A percentile compares a stretch with the other conserved stretches of the same genome.
phyloP scores from a whole-genome alignment of 1,140 invertebrate genomes.

The Conopomorpha cramerella region DNA sequence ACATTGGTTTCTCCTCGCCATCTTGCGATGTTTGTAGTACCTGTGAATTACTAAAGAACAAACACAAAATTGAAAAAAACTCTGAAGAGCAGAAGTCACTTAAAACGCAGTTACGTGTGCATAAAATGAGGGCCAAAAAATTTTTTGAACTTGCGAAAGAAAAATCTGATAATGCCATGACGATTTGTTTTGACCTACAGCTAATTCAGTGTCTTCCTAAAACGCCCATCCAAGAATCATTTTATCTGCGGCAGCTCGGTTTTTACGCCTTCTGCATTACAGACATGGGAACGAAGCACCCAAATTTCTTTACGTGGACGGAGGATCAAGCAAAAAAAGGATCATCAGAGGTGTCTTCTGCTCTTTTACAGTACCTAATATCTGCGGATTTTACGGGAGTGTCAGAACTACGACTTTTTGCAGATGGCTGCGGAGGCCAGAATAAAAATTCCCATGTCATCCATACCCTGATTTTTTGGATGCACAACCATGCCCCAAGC shows the following conservation, averaged over 20 bases:
- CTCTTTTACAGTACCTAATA: no score
- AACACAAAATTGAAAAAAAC: not conserved
- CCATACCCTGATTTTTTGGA: slow-evolving; percentile 10
- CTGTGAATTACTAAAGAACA: not conserved
- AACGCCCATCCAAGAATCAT: slow-evolving; percentile 12
- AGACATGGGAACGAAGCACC: slow-evolving; percentile 9
- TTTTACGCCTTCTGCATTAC: slow-evolving; percentile 15
- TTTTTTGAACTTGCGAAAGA: no score
- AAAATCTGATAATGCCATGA: not conserved
- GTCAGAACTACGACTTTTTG: slow-evolving; percentile 13
- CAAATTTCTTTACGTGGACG: slow-evolving; percentile 15
- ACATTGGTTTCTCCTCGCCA: not conserved
- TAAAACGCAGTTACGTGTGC: no score
- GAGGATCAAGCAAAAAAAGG: no score
- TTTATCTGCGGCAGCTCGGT: slow-evolving; percentile 14
- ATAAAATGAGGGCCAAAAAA: no score
- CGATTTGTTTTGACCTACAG: slow-evolving; percentile 1
- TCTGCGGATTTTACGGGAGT: slow-evolving; percentile 1
- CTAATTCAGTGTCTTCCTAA: slow-evolving; percentile 9
- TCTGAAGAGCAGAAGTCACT: no score
- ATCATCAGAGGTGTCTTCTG: no score
- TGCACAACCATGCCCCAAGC: slow-evolving; percentile 7
- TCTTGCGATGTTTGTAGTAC: not conserved
- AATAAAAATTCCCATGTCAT: slow-evolving; percentile 19
- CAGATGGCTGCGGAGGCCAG: slow-evolving; percentile 15